These are phyloP conservation scores for crab-eating macaque (Macaca fascicularis) DNA, from an alignment of 2,113 vertebrate genomes.

Conservation along the genomic window T2T-MFA8v1.1 NC_088379.1:120034501-120035000, in stretches of 20 bases:
- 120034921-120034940: background rate
- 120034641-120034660: background rate
- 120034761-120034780: background rate
- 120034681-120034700: background rate
- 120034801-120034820: background rate
- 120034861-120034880: background rate
- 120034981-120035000: background rate
- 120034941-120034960: background rate
- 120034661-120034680: background rate
- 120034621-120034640: background rate
- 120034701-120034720: background rate
- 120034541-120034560: background rate
- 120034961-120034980: background rate
- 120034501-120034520: background rate
- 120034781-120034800: background rate
- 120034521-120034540: background rate
- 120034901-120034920: background rate
- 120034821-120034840: background rate
- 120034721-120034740: background rate
- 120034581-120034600: background rate
- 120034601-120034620: background rate
- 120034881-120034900: background rate
- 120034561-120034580: background rate
- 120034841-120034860: background rate
- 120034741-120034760: background rate